Percentiles rank a stretch among this genome's conserved stretches.
Evolutionary conservation across 2,888 invertebrate species (phyloP).

Genomic region (Agonopterix subpropinquella): DNA sequence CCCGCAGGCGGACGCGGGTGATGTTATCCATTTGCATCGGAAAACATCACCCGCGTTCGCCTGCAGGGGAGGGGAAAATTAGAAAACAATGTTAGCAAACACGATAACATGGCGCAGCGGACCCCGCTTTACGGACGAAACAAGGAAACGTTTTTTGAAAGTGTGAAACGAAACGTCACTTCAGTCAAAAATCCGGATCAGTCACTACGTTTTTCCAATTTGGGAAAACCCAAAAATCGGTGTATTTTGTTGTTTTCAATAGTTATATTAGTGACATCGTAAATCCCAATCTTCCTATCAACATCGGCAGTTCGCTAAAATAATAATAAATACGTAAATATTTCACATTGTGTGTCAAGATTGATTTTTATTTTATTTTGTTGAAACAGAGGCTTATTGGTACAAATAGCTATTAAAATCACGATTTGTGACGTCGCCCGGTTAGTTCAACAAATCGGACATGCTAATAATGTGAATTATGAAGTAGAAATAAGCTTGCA

Average conservation of each 20-base stretch:
- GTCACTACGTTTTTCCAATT: conserved; percentile 19
- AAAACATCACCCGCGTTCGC: too few species aligned
- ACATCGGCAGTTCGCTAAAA: conserved; percentile 32
- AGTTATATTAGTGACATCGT: conserved; percentile 6
- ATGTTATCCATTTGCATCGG: too few species aligned
- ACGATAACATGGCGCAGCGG: too few species aligned
- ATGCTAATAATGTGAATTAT: conserved; percentile 54
- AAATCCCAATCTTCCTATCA: conserved; percentile 18
- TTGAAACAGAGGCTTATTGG: conserved; percentile 67
- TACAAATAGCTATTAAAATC: conserved; percentile 61
- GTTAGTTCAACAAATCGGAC: conserved; percentile 43
- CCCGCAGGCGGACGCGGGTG: too few species aligned
- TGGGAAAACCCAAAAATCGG: conserved; percentile 27
- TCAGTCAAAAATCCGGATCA: not conserved
- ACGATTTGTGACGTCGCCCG: conserved; percentile 59
- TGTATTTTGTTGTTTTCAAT: conserved; percentile 9
- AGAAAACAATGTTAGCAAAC: too few species aligned
- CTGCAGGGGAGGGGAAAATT: too few species aligned
- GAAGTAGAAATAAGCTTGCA: conserved; percentile 52
- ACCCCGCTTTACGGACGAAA: too few species aligned
- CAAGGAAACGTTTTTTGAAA: too few species aligned
- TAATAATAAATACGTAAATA: conserved; percentile 51
- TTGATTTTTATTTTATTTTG: conserved; percentile 69
- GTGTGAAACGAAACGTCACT: too few species aligned
- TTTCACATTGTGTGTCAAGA: conserved; percentile 56